Percentiles rank a stretch among this genome's conserved stretches.
Conservation (phyloP, 1,140 invertebrate species). For the Calephelis virginiensis region DNA sequence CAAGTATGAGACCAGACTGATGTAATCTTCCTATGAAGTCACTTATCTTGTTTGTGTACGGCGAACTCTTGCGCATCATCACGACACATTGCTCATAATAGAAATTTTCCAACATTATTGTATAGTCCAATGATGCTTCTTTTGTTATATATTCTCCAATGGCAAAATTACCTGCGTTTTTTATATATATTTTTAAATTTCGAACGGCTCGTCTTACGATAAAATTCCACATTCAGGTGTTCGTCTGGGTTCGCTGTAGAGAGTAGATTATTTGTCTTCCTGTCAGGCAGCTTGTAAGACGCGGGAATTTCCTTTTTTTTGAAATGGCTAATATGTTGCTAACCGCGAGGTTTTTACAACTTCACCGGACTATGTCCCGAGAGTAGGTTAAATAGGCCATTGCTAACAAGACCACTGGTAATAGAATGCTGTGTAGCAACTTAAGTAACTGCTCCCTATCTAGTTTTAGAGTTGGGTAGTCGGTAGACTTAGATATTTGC, state of each 20-base stretch:
- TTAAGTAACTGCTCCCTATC: too few relatives aligned
- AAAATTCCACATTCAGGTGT: neutral
- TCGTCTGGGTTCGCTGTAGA: neutral
- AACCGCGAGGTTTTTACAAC: too few relatives aligned
- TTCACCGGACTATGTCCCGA: too few relatives aligned
- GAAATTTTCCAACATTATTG: slow-evolving; percentile 78
- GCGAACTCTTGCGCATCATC: slow-evolving; percentile 79
- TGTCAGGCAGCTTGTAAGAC: too few relatives aligned
- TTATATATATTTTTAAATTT: neutral
- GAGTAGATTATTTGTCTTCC: too few relatives aligned
- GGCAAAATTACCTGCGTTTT: slow-evolving; percentile 73
- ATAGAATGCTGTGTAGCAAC: too few relatives aligned
- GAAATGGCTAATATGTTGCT: too few relatives aligned
- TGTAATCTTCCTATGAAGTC: slow-evolving; percentile 66
- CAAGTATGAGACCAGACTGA: slow-evolving; percentile 61
- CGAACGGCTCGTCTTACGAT: neutral
- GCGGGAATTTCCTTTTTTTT: too few relatives aligned
- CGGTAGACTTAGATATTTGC: too few relatives aligned
- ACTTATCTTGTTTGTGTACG: slow-evolving; percentile 63
- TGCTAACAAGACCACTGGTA: too few relatives aligned
- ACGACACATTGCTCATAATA: slow-evolving; percentile 80
- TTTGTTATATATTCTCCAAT: slow-evolving; percentile 79
- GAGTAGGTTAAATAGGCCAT: too few relatives aligned
- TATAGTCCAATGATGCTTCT: slow-evolving; percentile 70
- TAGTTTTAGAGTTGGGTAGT: too few relatives aligned